Base-by-base conservation (phyloP, 2,888 invertebrate species). In the Mycalesis mineus region DNA sequence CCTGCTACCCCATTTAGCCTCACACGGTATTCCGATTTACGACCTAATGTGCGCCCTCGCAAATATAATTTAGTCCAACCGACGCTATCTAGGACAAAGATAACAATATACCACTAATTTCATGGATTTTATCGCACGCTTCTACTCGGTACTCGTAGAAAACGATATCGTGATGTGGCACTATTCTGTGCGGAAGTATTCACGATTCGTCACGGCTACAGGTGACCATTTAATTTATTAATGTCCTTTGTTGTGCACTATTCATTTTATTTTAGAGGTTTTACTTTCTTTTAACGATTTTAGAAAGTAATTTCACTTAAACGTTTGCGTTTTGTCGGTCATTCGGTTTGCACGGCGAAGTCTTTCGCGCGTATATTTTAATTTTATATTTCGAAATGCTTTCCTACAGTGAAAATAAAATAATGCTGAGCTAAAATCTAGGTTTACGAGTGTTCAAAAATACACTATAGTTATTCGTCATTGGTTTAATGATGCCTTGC, bases 1-100 rank as follows among this genome's bases (percentile, higher is more conserved):
- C 73, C 77, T 73, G 78, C 75, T 72, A 76, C 75, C 71, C 72
- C 70, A 73, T 74, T 78, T 73, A 73, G 74, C 72, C 78, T 82
- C 78, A 63, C 65, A 62, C 63, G 58, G 57, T 48, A 29, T 55
- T 58, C 57, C 58, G 62, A 61, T 64, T 63, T 61, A 59, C 61
- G 62, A 58, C 57, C 41, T 64, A 64, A 65, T 64, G 41, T 54
- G 51, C 44, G 57, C 55, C 64, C 62, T 53, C 55, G 61, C 61
- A 58, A 65, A 64, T 76, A 75, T 76, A 77, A 78, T 74, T 79
- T 75, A 71, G 72, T 74, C 71, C 68, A 71, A 68, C 65, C 69
- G 65, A 58, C 66, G 64, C 64, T 77, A 74, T 77, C 72, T 75
- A 62, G 76, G 68, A 70, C 63, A 59, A 50, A 61, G 55, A 58